phyloP scores from a whole-genome alignment of 2,888 invertebrate species.

The Liopterus haemorrhoidalis region DNA sequence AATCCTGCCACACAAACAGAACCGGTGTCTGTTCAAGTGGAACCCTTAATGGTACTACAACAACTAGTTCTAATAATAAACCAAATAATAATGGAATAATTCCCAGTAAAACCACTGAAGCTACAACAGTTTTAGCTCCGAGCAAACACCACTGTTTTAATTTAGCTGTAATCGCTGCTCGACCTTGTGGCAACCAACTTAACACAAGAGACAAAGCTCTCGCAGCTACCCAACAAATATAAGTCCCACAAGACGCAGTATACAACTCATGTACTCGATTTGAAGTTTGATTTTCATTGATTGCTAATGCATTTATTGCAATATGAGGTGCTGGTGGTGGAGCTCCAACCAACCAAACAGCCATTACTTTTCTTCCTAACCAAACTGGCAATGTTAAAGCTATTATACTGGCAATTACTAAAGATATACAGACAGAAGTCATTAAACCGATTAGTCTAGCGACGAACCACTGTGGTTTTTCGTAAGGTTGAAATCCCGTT shows the following conservation, averaged over 20 bases:
- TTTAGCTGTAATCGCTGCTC: slow-evolving; percentile 66
- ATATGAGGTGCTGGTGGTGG: slow-evolving; percentile 43
- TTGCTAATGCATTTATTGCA: slow-evolving; percentile 27
- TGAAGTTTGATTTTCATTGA: slow-evolving; percentile 28
- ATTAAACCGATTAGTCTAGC: slow-evolving; percentile 63
- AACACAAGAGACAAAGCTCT: slow-evolving; percentile 75
- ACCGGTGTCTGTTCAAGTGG: slow-evolving; percentile 88
- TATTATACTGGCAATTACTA: slow-evolving; percentile 76
- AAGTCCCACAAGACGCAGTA: slow-evolving; percentile 90
- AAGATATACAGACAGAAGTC: slow-evolving; percentile 72
- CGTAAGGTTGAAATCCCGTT: slow-evolving; percentile 84
- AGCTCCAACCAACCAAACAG: slow-evolving; percentile 68
- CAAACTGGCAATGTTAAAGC: slow-evolving; percentile 87
- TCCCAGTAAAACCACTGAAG: slow-evolving; percentile 72
- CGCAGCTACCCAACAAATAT: slow-evolving; percentile 89
- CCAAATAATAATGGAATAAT: slow-evolving; percentile 90
- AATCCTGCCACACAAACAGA: slow-evolving; percentile 88
- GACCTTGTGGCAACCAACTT: slow-evolving; percentile 86
- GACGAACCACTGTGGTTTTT: slow-evolving; percentile 76
- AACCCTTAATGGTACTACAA: slow-evolving; percentile 88
- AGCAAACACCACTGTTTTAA: slow-evolving; percentile 67
- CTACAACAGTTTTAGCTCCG: slow-evolving; percentile 71
- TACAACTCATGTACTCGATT: slow-evolving; percentile 86
- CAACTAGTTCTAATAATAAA: slow-evolving; percentile 80
- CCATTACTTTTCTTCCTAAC: slow-evolving; percentile 83